Conservation (phyloP, 2,888 invertebrate genomes). For the Sesia bembeciformis region DNA sequence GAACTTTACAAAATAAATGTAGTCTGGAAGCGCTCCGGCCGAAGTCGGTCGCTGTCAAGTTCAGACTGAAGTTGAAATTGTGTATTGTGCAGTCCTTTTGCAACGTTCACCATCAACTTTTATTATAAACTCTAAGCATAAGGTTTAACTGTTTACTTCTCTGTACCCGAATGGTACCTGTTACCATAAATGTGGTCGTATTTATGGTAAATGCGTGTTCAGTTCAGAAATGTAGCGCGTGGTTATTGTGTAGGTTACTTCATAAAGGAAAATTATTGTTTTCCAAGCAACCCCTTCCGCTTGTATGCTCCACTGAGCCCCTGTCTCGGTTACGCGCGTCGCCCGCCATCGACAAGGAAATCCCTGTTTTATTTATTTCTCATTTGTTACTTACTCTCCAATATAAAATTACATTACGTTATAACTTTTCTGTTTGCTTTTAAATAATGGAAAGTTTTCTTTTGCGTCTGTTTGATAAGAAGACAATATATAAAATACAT, state of each 20-base stretch:
- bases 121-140: background rate
- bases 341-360: slow-evolving; percentile 1
- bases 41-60: slow-evolving; percentile 44
- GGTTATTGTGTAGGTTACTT: background rate
- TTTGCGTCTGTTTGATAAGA: too few species aligned
- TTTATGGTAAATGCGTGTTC: background rate
- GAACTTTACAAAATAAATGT: background rate
- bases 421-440: too few species aligned
- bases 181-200: background rate
- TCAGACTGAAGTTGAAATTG: background rate
- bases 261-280: background rate
- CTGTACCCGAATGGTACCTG: background rate
- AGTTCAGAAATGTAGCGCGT: background rate
- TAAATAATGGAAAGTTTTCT: too few species aligned
- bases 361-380: background rate
- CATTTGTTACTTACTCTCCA: background rate
- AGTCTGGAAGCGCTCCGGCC: background rate
- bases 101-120: background rate
- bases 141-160: background rate
- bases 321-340: slow-evolving; percentile 6
- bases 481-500: too few species aligned
- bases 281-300: background rate
- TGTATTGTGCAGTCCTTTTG: background rate
- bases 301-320: slow-evolving; percentile 6
- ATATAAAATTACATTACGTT: too few species aligned